Conservation (phyloP, 2,113 vertebrate genomes). For the Myanophis thanlyinensis region DNA sequence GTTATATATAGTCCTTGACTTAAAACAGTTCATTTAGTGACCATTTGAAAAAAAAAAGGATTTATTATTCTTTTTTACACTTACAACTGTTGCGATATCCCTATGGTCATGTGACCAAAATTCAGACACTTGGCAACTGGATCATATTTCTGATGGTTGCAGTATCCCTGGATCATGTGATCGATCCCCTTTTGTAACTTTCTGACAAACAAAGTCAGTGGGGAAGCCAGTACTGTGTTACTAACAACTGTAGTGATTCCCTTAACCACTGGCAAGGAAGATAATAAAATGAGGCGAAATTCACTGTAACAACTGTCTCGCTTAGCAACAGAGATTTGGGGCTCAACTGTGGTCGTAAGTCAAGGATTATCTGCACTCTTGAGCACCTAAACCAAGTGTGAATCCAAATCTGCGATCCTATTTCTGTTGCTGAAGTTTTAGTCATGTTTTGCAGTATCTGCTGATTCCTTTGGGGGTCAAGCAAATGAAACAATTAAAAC, state of each 20-base stretch:
- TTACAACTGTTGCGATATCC: fast-evolving
- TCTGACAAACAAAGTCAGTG: not conserved
- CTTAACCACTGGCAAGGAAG: not conserved
- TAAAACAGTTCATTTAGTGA: not conserved
- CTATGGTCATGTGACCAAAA: not conserved
- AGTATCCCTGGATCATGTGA: not conserved
- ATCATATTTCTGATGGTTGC: not conserved
- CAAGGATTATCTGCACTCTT: not conserved
- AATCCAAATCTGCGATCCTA: not conserved
- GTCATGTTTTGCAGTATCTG: not conserved
- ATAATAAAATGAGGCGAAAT: not conserved
- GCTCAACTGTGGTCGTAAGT: not conserved
- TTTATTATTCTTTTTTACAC: not conserved
- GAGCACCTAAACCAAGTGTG: not conserved
- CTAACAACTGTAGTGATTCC: not conserved
- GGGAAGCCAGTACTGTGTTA: not conserved
- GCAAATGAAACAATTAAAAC: no score
- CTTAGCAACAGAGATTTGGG: not conserved
- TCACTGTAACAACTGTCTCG: not conserved
- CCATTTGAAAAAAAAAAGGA: not conserved
- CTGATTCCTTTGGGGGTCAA: no score
- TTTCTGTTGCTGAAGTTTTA: not conserved
- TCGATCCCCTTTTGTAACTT: not conserved
- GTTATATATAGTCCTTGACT: not conserved
- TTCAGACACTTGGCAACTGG: not conserved